These are phyloP conservation scores for Phenganax subtilis DNA, from an alignment of 92 coral and sea anemone genomes.

Conservation along the genomic window DNA sequence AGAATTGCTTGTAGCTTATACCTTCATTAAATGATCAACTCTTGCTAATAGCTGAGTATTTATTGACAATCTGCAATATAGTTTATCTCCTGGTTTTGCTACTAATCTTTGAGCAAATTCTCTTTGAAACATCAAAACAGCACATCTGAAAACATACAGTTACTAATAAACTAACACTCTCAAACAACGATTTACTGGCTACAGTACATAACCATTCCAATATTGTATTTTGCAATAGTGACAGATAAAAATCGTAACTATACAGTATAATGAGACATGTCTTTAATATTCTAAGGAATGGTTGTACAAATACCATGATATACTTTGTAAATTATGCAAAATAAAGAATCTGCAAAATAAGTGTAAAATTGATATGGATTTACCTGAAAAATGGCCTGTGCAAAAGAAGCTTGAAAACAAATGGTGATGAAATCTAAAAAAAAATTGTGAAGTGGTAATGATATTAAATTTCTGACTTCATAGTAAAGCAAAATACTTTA, in stretches of 20 bases:
- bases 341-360: no score
- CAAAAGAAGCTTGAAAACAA: constrained; percentile 86
- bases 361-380: not conserved
- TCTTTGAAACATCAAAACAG: constrained; percentile 94
- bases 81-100: constrained; percentile 94
- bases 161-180: not conserved
- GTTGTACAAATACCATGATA: not conserved
- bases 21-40: constrained; percentile 98
- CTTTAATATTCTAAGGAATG: not conserved
- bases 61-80: constrained; percentile 89
- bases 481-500: not conserved
- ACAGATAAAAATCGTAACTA: no score
- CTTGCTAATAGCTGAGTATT: constrained; percentile 92
- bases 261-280: not conserved
- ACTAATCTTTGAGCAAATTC: constrained; percentile 91
- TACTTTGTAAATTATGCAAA: no score
- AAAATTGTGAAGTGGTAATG: not conserved
- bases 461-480: not conserved
- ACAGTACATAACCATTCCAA: no score
- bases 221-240: no score
- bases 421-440: constrained; percentile 95
- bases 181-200: no score
- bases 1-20: constrained; percentile 11
- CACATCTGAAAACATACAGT: constrained; percentile 59
- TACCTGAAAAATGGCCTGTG: constrained; percentile 99